Base-by-base conservation (phyloP, 2,797 vertebrate species). In the Ciconia nigra region DNA sequence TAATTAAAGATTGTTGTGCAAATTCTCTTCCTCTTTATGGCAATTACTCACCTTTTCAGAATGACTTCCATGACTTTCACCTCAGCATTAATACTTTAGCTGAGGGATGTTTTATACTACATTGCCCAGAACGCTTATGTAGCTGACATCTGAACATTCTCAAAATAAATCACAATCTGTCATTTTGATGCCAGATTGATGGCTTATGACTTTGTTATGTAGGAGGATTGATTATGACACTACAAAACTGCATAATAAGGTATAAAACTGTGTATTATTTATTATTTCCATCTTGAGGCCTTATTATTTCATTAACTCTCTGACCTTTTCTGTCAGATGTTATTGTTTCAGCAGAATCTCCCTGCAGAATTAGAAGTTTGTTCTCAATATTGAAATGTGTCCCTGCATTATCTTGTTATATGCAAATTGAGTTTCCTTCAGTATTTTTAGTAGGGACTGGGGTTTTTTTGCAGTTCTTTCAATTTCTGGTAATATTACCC, bases 151-250 rank as follows among this genome's bases (percentile, higher is more conserved):
- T 72, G 76, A 91, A 39, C 94, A 76, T 59, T 95, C 80, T 89
- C 51, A 73, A 81, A 83, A 80, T 92, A 91, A 92, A 90, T 90
- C 11, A 58, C 61, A 59, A 31, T 85, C 65, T 82, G 83, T 90
- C 74, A 83, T 78, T 94, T 89, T 86, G 73, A 96, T 94, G 71
- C 61, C 61, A 89, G 67, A 93, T 93, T 97, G 95, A 96, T 94
- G 47, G 78, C 9, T 96, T 96, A 87, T 91, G 83, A 91, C 89
- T 97, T 93, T 87, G 54, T 96, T n/a, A 58, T 94, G 82, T 96
- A 93, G 93, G 89, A 96, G 81, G 74, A 95, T 79, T 87, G 84
- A 93, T 93, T 91, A 51, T 67, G 82, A 95, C 83, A 85, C 88
- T 83, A 69, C 51, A 85, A 63, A 96, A 82, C 21, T 81, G 52